Evolutionary conservation across 2,113 vertebrate species (phyloP).

Genomic region (Loxodonta africana): DNA sequence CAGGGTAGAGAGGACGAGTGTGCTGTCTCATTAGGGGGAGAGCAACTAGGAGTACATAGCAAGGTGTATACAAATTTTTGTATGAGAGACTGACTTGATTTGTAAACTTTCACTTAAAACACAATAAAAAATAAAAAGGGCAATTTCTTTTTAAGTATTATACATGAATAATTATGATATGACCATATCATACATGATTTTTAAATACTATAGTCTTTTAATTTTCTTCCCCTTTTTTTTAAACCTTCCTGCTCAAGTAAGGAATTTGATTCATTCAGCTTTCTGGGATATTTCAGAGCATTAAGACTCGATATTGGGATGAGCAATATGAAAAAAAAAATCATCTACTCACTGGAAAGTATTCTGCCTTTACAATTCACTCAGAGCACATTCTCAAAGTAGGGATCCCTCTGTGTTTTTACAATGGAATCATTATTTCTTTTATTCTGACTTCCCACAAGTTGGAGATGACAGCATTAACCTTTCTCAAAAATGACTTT

Average conservation of each 20-base stretch:
- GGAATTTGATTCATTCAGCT: not conserved
- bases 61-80: no score
- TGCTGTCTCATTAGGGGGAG: no score
- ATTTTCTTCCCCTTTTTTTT: not conserved
- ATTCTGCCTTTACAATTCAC: not conserved
- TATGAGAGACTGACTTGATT: no score
- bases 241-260: not conserved
- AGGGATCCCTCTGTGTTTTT: not conserved
- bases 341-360: not conserved
- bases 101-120: no score
- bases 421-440: not conserved
- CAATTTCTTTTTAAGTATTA: not conserved
- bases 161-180: not conserved
- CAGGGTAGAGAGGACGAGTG: no score
- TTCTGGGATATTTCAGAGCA: not conserved
- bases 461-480: not conserved
- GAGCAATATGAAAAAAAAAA: not conserved
- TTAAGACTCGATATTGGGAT: not conserved
- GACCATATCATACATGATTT: not conserved
- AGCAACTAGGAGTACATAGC: no score
- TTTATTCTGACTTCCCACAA: not conserved
- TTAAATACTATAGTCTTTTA: not conserved
- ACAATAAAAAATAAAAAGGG: no score
- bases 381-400: not conserved
- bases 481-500: not conserved